Conservation (phyloP, 1,140 invertebrate genomes). For the Lepidotrigona ventralis region DNA sequence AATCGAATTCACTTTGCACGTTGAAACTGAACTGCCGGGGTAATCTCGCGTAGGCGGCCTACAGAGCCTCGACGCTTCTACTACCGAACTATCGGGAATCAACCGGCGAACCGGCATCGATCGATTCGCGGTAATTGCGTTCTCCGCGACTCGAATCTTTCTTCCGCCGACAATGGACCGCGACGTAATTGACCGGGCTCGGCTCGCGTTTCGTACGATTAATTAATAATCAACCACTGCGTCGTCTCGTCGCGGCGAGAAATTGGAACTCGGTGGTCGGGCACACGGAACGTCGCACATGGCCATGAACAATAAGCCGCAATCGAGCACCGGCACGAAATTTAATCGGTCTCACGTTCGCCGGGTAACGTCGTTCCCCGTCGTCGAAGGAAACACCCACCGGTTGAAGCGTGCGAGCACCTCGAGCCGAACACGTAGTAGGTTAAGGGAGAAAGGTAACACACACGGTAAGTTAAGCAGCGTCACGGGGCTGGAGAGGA, state of each 20-base stretch:
- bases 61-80: background rate
- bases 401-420: background rate
- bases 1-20: conserved; percentile 61
- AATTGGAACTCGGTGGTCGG: background rate
- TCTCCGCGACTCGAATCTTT: conserved; percentile 56
- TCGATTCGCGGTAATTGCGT: conserved; percentile 59
- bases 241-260: background rate
- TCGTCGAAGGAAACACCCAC: background rate
- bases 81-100: background rate
- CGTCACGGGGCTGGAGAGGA: background rate
- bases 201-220: conserved; percentile 52
- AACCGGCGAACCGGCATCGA: conserved; percentile 11
- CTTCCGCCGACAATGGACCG: conserved; percentile 52
- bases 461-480: too few species aligned
- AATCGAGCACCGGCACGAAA: conserved; percentile 4
- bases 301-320: background rate
- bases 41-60: conserved; percentile 49
- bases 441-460: background rate
- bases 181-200: conserved; percentile 44
- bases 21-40: conserved; percentile 47
- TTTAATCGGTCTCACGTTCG: conserved; percentile 12
- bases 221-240: conserved; percentile 36
- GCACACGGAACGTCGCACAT: background rate
- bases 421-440: background rate
- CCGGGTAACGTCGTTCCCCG: background rate